Percentiles rank a stretch among this genome's conserved stretches.
Conservation (phyloP, 37 sponge, comb jelly and placozoan genomes). For the Cladorhizidae sp. region DNA sequence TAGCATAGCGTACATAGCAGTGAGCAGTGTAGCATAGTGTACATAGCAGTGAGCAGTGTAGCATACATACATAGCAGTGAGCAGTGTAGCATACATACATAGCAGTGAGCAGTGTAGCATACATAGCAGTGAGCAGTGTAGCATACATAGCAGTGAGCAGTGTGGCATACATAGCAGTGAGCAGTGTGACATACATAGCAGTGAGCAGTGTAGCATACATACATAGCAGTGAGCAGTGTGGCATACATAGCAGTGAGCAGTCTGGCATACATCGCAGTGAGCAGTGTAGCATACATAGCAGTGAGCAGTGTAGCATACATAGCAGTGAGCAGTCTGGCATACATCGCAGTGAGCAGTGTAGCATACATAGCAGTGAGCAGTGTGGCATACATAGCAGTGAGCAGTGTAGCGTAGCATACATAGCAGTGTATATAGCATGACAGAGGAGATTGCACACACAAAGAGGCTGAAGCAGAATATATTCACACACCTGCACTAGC, state of each 20-base stretch:
- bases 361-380: neutral
- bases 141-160: neutral
- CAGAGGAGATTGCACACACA: neutral
- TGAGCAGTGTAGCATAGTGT: neutral
- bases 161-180: neutral
- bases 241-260: neutral
- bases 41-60: neutral
- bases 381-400: neutral
- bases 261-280: neutral
- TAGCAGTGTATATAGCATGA: neutral
- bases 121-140: neutral
- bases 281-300: neutral
- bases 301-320: neutral
- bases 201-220: neutral
- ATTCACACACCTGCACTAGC: slow-evolving; percentile 25
- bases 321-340: neutral
- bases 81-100: neutral
- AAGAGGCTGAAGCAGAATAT: too few species aligned
- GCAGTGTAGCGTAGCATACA: neutral
- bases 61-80: neutral
- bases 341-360: neutral
- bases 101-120: neutral
- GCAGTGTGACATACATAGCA: neutral
- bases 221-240: neutral
- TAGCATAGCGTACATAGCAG: neutral